Base-by-base conservation (phyloP, 2,888 invertebrate genomes). In the Hanleya hanleyi region DNA sequence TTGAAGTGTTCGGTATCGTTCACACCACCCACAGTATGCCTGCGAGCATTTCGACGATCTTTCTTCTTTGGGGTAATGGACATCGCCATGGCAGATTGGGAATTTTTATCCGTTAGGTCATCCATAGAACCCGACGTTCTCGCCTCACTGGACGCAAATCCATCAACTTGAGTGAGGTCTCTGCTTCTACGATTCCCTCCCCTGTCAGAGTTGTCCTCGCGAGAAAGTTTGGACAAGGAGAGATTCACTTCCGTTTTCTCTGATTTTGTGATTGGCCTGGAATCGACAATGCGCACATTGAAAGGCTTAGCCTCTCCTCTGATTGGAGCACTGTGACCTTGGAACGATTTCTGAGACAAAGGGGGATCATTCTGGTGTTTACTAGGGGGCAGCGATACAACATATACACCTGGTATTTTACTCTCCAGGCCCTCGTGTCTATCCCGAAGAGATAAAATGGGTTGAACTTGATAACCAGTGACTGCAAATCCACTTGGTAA, bases 1-100 rank as follows among this genome's bases (percentile, higher is more conserved):
- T 83, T 92, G 29, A 93, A 91, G 78, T 94, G 93, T 81, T 94
- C 94, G 29, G 94, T 95, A 91, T 97, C 97, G 91, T 96, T 96
- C n/a, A 96, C 95, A 70, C 97, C 97, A 77, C 97, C 97, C 9
- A 97, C 96, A 0, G 97, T 97, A 91, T 97, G 97, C 36, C 97
- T 93, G 57, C 97, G 93, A 91, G 35, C 38, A 7, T 35, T 62
- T 76, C 80, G 65, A 38, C 77, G 69, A 67, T 73, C 74, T 75
- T 82, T 72, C 73, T 70, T 77, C 77, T 73, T 38, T 61, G 67
- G 3, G 26, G n/a, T 22, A 2, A 29, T 32, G 1, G 71, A 15
- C 5, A 51, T 35, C 0, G 69, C 26, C n/a, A 26, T 29, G 3
- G 69, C 15, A 12, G 57, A 51, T 2, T 37, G 15, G 1, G 69